Evolutionary conservation across 2,888 invertebrate genomes (phyloP).

Genomic region (Acanthosepion esculentum): DNA sequence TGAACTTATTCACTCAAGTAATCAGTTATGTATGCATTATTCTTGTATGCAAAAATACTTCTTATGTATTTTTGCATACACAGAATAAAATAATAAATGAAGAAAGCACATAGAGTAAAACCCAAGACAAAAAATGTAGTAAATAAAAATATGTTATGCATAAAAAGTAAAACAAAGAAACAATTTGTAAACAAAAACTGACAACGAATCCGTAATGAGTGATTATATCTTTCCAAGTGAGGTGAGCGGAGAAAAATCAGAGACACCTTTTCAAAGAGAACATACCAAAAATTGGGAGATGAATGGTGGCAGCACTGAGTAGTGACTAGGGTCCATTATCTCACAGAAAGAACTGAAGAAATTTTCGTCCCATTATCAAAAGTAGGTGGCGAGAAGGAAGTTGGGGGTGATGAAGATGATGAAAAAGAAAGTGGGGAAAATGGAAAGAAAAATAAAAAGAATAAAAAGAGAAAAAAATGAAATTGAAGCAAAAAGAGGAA

Average conservation of each 20-base stretch:
- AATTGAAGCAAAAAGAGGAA: background rate
- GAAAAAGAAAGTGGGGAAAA: background rate
- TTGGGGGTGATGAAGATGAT: background rate
- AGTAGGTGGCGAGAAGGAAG: background rate
- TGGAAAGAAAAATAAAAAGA: background rate
- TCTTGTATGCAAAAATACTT: no score
- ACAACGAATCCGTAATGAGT: conserved; percentile 33
- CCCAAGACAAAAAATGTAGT: background rate
- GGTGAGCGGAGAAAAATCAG: background rate
- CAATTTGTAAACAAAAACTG: background rate
- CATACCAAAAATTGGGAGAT: conserved; percentile 20
- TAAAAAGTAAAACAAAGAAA: background rate
- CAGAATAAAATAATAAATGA: background rate
- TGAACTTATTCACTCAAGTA: no score
- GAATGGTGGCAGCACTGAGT: background rate
- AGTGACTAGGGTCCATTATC: conserved; percentile 33
- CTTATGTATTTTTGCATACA: no score
- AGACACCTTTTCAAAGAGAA: conserved; percentile 33
- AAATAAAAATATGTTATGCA: background rate
- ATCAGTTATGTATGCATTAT: no score
- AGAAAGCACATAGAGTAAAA: background rate
- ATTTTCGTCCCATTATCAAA: background rate
- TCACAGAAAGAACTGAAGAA: conserved; percentile 10
- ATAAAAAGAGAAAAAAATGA: background rate
- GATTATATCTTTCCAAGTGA: conserved; percentile 33